Conservation (phyloP, 2,797 vertebrate genomes). For the Neopelma chrysocephalum region DNA sequence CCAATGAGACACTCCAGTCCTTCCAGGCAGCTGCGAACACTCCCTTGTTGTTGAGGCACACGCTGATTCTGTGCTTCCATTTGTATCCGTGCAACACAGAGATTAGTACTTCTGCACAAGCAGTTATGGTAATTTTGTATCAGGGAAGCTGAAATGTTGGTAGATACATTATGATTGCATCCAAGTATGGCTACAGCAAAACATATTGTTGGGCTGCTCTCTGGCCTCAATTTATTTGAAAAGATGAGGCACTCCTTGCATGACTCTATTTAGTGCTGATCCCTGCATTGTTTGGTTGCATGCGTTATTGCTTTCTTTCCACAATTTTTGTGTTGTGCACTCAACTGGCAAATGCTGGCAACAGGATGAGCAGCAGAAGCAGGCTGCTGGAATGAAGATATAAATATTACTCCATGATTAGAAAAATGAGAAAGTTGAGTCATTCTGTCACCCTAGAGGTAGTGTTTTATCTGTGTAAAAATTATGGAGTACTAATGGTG, state of each 20-base stretch:
- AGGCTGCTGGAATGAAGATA: neutral
- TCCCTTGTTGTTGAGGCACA: neutral
- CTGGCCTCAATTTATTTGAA: neutral
- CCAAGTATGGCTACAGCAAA: neutral
- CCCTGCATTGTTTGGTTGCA: constrained; percentile 1
- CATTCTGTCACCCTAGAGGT: neutral
- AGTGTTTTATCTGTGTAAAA: neutral
- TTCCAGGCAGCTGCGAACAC: neutral
- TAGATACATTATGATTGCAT: neutral
- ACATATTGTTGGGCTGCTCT: neutral
- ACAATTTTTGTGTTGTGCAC: neutral
- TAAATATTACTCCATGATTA: neutral
- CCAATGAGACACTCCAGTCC: constrained; percentile 20
- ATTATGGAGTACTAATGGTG: neutral
- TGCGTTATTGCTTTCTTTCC: neutral
- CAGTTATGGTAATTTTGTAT: neutral
- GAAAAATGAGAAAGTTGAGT: neutral
- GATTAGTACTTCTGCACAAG: neutral
- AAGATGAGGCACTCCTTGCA: neutral
- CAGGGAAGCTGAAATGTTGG: neutral
- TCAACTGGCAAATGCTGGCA: neutral
- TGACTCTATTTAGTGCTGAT: neutral
- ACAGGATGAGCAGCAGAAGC: neutral
- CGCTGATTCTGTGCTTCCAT: neutral
- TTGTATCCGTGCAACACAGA: neutral